Base-by-base conservation (phyloP, 2,113 vertebrate genomes). In the Suncus etruscus region DNA sequence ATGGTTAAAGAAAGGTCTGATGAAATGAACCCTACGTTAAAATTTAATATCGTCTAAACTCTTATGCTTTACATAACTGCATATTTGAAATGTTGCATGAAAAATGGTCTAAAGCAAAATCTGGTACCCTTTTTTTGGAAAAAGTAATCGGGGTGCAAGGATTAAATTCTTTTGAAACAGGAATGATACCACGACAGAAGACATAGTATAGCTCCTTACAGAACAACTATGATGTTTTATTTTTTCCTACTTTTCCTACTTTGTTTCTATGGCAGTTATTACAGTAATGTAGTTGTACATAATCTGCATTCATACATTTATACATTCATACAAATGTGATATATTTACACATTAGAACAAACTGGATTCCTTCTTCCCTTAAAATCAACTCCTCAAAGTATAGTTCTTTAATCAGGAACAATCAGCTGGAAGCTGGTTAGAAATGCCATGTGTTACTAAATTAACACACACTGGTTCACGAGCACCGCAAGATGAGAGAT, bases 101-200 rank as follows among this genome's bases (percentile, higher is more conserved):
- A 80, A 96, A 86, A 88, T 51, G 31, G 58, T 50, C 76, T 61
- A 79, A 90, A 61, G 75, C 54, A 58, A 85, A 91, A 83, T 63
- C n/a, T 87, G 29, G 32, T 47, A n/a, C 1, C 6, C 3, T 89
- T 84, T 73, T 54, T 92, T 87, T n/a, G n/a, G 39, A 91, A 87
- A 82, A 86, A 80, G 68, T 82, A 73, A 18, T 16, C 29, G 22
- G 75, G 75, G 75, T 48, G 24, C 65, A 83, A 83, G 65, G 61
- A 48, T 66, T 54, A 48, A 84, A 14, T 86, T 45, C 16, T 32
- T 86, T 89, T 83, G 73, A 69, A 11, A 32, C 48, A 47, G 18
- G 68, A 84, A n/a, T 47, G 70, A 63, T 6, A 50, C 50, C 50
- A 65, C 1, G 63, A 25, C 63, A 65, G 63, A 65, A 27, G 39